These are phyloP conservation scores for Teleiodes luculella DNA, from an alignment of 2,888 invertebrate species.

Conservation along the genomic window DNA sequence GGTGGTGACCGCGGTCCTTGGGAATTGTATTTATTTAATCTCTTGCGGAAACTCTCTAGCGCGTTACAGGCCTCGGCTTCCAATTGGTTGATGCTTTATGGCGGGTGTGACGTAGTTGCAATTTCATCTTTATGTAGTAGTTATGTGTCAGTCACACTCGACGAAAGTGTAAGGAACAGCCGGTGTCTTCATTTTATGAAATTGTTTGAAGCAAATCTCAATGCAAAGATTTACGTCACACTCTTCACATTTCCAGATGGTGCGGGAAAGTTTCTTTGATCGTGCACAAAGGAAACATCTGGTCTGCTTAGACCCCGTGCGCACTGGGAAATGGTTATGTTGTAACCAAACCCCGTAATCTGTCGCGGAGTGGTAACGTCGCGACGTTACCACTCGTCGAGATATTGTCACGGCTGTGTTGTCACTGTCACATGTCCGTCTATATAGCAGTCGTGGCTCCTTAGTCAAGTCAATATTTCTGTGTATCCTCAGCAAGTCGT, in stretches of 20 bases:
- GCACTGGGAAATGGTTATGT: slow-evolving; percentile 14
- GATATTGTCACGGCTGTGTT: background rate
- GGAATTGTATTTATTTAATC: no score
- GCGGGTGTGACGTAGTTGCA: no score
- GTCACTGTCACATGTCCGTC: background rate
- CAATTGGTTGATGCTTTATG: no score
- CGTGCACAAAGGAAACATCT: slow-evolving; percentile 1
- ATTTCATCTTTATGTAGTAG: no score
- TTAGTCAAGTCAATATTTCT: slow-evolving; percentile 15
- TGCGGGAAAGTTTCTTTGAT: background rate
- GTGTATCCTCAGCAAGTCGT: slow-evolving; percentile 14
- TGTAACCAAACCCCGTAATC: background rate
- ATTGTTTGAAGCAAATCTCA: slow-evolving; percentile 10
- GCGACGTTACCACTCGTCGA: no score
- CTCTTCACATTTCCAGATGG: slow-evolving; percentile 13
- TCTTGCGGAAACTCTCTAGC: no score
- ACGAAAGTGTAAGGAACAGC: no score
- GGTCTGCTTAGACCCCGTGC: slow-evolving; percentile 2
- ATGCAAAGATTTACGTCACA: slow-evolving; percentile 13
- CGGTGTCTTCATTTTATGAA: slow-evolving; percentile 2
- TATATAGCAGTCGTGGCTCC: background rate
- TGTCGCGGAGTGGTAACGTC: no score
- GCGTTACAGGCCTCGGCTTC: no score
- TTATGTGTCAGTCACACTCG: no score
- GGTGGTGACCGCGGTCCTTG: no score